Base-by-base conservation (phyloP, 2,797 vertebrate genomes). In the Pipistrellus pipistrellus region DNA sequence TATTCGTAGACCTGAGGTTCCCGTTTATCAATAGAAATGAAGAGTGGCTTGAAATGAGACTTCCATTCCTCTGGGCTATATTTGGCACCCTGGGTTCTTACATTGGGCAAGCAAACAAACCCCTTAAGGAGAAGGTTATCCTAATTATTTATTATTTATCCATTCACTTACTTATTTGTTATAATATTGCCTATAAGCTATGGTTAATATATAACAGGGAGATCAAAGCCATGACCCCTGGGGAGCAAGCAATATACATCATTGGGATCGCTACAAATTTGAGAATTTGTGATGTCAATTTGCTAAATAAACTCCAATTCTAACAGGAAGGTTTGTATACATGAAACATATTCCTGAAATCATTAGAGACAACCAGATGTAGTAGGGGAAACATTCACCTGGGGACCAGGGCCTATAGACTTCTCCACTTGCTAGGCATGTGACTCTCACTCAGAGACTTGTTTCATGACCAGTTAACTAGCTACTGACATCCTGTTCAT, bases 81-180 rank as follows among this genome's bases (percentile, higher is more conserved):
- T 89, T 93, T 92, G 76, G 64, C 82, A 80, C 90, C 59, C 25
- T 72, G 68, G 41, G 76, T 51, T 46, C 87, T 68, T 38, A 77
- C 35, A 46, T 8, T 59, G 38, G 35, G n/a, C n/a, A 81, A 92
- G 94, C 44, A 93, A n/a, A 62, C 32, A 38, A 86, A 92, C 73
- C 77, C 71, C 75, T 86, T 71, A 64, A 76, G 93, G 59, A 35
- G 27, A 92, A 94, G 80, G 38, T 38, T 80, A 71, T 69, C n/a
- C 94, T 91, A 92, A 92, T 88, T 69, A 75, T 92, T 92, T 78
- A 82, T 73, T 81, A 82, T 73, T 81, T n/a, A n/a, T 64, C 41
- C 11, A 8, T 78, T 75, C 64, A 53, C 84, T 93, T 69, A 73
- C 57, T 72, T 96, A 84, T 92, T 84, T 48, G 44, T 84, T 87